These are phyloP conservation scores for Pipistrellus nathusii DNA, from an alignment of 2,797 vertebrate genomes.

Conservation along the genomic window DNA sequence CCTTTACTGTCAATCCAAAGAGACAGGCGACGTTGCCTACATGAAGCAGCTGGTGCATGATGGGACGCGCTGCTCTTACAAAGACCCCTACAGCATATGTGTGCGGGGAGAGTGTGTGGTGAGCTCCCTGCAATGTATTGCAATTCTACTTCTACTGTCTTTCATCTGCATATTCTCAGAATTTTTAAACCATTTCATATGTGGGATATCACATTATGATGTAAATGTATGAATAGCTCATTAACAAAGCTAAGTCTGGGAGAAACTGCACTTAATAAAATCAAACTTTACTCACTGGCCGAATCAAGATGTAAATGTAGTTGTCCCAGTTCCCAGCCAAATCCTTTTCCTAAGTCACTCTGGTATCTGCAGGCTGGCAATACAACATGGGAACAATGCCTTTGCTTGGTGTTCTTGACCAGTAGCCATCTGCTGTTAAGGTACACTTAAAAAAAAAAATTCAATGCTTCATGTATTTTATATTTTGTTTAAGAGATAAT, in stretches of 20 bases:
- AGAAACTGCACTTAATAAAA: slow-evolving; percentile 24
- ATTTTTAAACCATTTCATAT: not conserved
- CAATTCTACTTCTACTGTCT: not conserved
- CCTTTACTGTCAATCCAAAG: slow-evolving; percentile 96
- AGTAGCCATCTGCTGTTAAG: not conserved
- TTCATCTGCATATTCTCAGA: not conserved
- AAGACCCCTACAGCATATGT: slow-evolving; percentile 96
- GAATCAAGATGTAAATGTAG: not conserved
- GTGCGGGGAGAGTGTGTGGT: slow-evolving; percentile 99
- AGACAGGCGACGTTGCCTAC: slow-evolving; percentile 92
- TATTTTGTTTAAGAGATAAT: slow-evolving; percentile 21
- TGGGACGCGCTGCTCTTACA: slow-evolving; percentile 97
- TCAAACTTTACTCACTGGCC: not conserved
- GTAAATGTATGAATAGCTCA: not conserved
- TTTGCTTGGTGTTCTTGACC: not conserved
- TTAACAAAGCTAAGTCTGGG: not conserved
- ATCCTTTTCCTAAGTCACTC: not conserved
- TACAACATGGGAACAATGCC: not conserved
- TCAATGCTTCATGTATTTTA: not conserved
- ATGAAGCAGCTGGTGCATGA: slow-evolving; percentile 97
- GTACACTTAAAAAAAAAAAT: not conserved
- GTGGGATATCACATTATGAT: not conserved
- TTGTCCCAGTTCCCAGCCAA: not conserved
- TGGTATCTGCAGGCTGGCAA: not conserved
- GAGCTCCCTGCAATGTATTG: slow-evolving; percentile 48